These are phyloP conservation scores for Hetaerina titia DNA, from an alignment of 2,888 invertebrate species.

Conservation along the genomic window DNA sequence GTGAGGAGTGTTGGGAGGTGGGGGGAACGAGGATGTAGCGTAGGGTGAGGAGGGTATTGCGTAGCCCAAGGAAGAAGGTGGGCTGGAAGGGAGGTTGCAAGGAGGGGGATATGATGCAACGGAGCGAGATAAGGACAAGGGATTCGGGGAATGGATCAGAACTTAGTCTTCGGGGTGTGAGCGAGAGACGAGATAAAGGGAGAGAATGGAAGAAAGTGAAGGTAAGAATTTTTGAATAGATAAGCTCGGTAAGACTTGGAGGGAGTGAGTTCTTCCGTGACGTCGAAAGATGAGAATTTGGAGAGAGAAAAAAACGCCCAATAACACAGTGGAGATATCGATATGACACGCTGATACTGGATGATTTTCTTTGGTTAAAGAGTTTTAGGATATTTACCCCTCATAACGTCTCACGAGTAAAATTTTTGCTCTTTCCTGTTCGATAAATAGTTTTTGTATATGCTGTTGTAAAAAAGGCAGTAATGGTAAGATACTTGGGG, in stretches of 20 bases:
- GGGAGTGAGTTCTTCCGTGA: background rate
- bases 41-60: background rate
- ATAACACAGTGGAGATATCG: background rate
- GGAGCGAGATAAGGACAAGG: background rate
- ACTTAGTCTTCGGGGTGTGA: background rate
- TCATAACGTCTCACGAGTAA: too few species aligned
- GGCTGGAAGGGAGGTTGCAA: background rate
- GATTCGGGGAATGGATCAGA: background rate
- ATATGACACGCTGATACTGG: background rate
- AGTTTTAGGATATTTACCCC: background rate
- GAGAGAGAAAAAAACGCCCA: background rate
- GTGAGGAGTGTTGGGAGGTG: background rate
- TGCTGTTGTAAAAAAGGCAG: too few species aligned
- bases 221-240: background rate
- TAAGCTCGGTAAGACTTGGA: background rate
- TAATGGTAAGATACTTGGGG: too few species aligned
- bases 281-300: background rate
- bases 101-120: background rate
- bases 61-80: too few species aligned
- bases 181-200: background rate
- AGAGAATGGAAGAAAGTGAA: background rate
- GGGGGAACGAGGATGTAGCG: background rate
- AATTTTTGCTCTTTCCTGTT: too few species aligned
- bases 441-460: too few species aligned
- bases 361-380: background rate